These are phyloP conservation scores for Taxidea taxus DNA, from an alignment of 2,113 vertebrate genomes.

Conservation along the genomic window DNA sequence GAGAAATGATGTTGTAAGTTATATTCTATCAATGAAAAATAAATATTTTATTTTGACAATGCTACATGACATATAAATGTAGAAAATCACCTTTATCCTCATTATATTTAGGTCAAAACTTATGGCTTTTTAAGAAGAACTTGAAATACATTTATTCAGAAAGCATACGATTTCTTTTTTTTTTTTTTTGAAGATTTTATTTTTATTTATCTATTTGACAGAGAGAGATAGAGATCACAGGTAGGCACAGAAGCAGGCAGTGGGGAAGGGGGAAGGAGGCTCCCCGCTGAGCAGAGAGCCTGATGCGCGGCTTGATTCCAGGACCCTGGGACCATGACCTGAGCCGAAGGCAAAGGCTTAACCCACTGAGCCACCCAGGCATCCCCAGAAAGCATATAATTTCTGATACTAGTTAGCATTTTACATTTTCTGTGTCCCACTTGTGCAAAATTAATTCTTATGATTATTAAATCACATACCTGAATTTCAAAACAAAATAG, in stretches of 20 bases:
- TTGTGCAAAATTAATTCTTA: slow-evolving; percentile 12
- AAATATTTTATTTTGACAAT: slow-evolving; percentile 68
- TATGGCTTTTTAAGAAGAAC: slow-evolving; percentile 44
- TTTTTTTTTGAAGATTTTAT: background rate
- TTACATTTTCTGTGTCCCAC: background rate
- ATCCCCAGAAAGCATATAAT: background rate
- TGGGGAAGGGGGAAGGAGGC: too few relatives aligned
- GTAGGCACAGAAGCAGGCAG: too few relatives aligned
- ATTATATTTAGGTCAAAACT: slow-evolving; percentile 32
- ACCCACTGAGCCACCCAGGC: too few relatives aligned
- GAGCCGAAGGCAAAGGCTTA: too few relatives aligned
- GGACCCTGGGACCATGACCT: too few relatives aligned
- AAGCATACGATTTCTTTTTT: background rate
- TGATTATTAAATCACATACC: slow-evolving; percentile 5
- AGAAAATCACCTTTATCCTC: slow-evolving; percentile 17
- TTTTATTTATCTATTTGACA: too few relatives aligned
- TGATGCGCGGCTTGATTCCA: too few relatives aligned
- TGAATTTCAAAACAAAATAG: background rate
- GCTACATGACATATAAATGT: slow-evolving; percentile 9
- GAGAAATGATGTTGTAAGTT: slow-evolving; percentile 41
- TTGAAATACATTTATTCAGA: background rate
- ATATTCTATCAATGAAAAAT: slow-evolving; percentile 60
- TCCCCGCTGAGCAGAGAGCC: too few relatives aligned
- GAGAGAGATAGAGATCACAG: too few relatives aligned
- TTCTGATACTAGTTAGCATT: background rate